Evolutionary conservation across 2,888 invertebrate species (phyloP), one percentile per base, ranked within the genome.

Genomic region (Hyposoter dolosus): DNA sequence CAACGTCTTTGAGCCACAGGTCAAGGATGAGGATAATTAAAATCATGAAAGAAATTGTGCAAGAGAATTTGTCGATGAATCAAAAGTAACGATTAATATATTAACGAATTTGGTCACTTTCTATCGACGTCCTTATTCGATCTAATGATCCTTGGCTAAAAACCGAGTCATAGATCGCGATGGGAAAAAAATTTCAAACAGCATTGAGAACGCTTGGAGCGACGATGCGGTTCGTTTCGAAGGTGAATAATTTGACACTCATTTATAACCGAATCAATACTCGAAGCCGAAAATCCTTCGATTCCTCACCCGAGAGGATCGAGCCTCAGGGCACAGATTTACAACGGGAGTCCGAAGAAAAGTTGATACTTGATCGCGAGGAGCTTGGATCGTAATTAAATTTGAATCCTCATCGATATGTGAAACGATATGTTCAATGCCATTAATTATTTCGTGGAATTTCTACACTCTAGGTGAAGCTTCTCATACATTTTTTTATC

Each of bases 261-360:
- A 60, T 28, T 60, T 28, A 60, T 28, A 60, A 60, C 28, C 15
- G 60, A 60, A 60, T 60, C 28, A 60, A 60, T 60, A 60, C 60
- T 28, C 23, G 5, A 15, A 28, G 28, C 60, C 15, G 5, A 60
- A 40, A 60, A 60, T 60, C 3, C 15, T 60, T 23, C 23, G 12
- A 28, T 60, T 23, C 60, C 5, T 28, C 15, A 28, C 28, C 3
- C 15, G 15, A 60, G 28, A 60, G 6, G 28, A 60, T 28, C 15
- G 9, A 60, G 28, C 60, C 4, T 28, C 12, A 5, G n/a, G 15
- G 28, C 60, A 60, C 5, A 28, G 23, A 60, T 60, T 28, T 15
- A 60, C 60, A 60, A 60, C 60, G 60, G 28, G 60, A 60, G 60
- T 60, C 15, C 15, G 28, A 12, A 28, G 28, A 15, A 60, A 60